Percentiles rank a stretch among this genome's conserved stretches.
These are phyloP conservation scores for Amphipoea oculea DNA, from an alignment of 2,888 invertebrate genomes.

Conservation along the genomic window DNA sequence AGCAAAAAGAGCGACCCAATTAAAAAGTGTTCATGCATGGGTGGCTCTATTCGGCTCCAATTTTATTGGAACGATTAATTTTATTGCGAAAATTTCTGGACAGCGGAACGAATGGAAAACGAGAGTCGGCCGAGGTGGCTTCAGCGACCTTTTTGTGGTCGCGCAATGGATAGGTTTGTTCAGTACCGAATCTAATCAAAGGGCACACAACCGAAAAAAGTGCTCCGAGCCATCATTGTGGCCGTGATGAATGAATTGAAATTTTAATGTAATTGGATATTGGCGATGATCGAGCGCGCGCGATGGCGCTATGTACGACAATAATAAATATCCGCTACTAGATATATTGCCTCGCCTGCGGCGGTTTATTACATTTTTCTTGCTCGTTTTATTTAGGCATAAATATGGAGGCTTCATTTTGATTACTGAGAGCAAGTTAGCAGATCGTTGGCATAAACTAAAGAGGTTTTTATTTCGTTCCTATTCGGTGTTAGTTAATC, in stretches of 20 bases:
- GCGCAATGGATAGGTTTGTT: slow-evolving; percentile 84
- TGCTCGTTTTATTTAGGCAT: slow-evolving; percentile 55
- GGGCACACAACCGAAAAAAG: slow-evolving; percentile 78
- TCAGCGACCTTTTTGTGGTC: slow-evolving; percentile 84
- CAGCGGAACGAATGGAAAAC: slow-evolving; percentile 88
- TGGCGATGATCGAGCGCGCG: slow-evolving; percentile 73
- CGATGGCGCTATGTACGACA: slow-evolving; percentile 63
- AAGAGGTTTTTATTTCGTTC: slow-evolving; percentile 21
- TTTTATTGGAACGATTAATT: slow-evolving; percentile 90
- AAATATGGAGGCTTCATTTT: slow-evolving; percentile 36
- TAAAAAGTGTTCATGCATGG: slow-evolving; percentile 90
- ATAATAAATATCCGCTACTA: slow-evolving; percentile 70
- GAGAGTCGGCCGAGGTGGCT: slow-evolving; percentile 80
- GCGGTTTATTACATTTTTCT: slow-evolving; percentile 55
- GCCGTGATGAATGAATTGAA: slow-evolving; percentile 82
- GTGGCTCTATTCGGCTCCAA: slow-evolving; percentile 85
- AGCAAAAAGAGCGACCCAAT: slow-evolving; percentile 88
- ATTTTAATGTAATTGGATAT: slow-evolving; percentile 84
- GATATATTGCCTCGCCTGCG: slow-evolving; percentile 65
- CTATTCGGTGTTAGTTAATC: slow-evolving; percentile 36
- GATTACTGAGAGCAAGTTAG: slow-evolving; percentile 21
- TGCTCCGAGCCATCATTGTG: slow-evolving; percentile 73
- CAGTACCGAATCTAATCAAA: slow-evolving; percentile 85
- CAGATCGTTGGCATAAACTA: slow-evolving; percentile 24
- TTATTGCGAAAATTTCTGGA: slow-evolving; percentile 90